phyloP scores from a whole-genome alignment of 2,797 vertebrate genomes.

The Poecilia velifera region DNA sequence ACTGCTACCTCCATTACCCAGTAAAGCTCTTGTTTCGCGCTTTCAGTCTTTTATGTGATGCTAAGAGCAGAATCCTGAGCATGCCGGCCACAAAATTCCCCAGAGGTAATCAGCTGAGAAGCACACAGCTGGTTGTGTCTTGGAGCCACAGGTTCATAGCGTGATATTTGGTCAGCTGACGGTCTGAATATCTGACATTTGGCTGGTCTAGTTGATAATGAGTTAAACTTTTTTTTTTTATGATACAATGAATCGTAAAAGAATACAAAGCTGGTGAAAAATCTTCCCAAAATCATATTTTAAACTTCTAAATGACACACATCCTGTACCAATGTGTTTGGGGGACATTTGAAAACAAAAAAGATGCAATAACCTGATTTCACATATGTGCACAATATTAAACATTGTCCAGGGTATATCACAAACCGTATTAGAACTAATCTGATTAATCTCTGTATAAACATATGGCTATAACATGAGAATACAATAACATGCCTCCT shows the following conservation, averaged over 20 bases:
- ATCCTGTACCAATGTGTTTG: not conserved
- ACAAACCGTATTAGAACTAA: not conserved
- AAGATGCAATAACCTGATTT: not conserved
- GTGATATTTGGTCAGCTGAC: slow-evolving; percentile 35
- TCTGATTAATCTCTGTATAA: not conserved
- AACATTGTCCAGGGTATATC: not conserved
- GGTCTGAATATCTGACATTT: slow-evolving; percentile 37
- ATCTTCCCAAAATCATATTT: not conserved
- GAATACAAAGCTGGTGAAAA: not conserved
- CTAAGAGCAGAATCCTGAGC: slow-evolving; percentile 42
- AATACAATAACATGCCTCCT: not conserved
- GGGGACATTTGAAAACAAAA: not conserved
- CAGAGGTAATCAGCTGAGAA: slow-evolving; percentile 73
- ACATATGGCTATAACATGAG: not conserved
- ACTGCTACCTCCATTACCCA: slow-evolving; percentile 45
- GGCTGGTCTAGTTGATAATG: slow-evolving; percentile 27
- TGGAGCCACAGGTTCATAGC: slow-evolving; percentile 54
- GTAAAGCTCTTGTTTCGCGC: slow-evolving; percentile 54
- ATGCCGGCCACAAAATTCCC: slow-evolving; percentile 46
- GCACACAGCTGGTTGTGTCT: slow-evolving; percentile 56
- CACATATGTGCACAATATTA: not conserved
- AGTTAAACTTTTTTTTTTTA: not conserved
- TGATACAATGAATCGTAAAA: not conserved
- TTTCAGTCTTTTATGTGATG: slow-evolving; percentile 68
- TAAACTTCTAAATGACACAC: not conserved